Conservation (phyloP, 2,113 vertebrate genomes). For the Panthera leo region DNA sequence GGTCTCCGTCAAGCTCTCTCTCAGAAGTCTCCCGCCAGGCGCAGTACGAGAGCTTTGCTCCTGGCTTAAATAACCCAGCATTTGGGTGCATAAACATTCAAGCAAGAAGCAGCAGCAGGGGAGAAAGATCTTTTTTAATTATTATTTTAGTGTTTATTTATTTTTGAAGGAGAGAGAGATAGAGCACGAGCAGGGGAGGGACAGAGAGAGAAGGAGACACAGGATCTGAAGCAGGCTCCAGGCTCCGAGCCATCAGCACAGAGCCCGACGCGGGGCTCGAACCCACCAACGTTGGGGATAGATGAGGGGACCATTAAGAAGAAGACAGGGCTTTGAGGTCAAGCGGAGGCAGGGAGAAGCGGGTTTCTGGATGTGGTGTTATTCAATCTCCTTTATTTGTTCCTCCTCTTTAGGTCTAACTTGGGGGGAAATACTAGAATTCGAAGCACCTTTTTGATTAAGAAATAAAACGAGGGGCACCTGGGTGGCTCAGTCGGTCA, state of each 20-base stretch:
- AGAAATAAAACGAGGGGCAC: background rate
- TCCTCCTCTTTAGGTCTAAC: background rate
- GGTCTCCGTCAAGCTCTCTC: background rate
- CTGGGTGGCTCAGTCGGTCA: no score
- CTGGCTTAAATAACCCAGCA: background rate
- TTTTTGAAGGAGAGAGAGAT: no score
- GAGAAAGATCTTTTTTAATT: background rate
- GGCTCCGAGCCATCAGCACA: no score
- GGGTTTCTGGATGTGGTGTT: background rate
- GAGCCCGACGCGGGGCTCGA: rapidly evolving
- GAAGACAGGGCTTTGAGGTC: background rate
- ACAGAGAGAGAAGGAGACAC: no score
- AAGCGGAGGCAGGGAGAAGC: background rate
- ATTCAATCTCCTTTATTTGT: background rate
- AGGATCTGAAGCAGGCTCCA: no score
- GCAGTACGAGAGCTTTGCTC: background rate
- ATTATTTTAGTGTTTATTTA: no score
- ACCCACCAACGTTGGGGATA: background rate
- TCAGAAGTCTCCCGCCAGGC: constrained; percentile 38
- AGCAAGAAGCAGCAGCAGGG: background rate
- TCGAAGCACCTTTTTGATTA: constrained; percentile 45
- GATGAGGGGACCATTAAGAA: background rate
- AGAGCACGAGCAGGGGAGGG: no score
- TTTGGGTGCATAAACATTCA: background rate
- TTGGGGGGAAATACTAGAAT: background rate